phyloP scores from a whole-genome alignment of 2,113 vertebrate species.

The Pedetes capensis region DNA sequence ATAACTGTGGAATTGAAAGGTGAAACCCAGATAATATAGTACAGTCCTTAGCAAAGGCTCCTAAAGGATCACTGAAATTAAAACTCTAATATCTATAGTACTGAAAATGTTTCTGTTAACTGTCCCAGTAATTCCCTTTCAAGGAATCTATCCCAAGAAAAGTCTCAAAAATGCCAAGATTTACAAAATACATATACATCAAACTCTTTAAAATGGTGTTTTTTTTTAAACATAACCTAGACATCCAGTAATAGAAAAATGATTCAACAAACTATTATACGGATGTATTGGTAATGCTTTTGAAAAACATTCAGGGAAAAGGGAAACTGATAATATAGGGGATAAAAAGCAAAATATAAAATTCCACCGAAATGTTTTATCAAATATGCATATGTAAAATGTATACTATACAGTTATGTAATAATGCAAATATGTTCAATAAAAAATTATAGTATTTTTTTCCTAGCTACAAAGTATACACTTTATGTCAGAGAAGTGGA shows the following conservation, averaged over 20 bases:
- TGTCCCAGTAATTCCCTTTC: not conserved
- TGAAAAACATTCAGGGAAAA: not conserved
- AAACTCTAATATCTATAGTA: not conserved
- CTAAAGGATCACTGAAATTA: not conserved
- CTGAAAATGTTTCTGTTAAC: not conserved
- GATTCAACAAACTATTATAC: not conserved
- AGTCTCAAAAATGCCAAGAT: not conserved
- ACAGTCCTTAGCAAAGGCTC: not conserved
- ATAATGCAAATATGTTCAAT: not conserved
- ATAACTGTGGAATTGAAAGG: not conserved
- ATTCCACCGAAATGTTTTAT: not conserved
- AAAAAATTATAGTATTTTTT: slow-evolving; percentile 7
- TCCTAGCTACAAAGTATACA: not conserved
- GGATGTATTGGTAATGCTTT: not conserved
- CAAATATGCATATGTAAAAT: not conserved
- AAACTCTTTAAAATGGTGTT: not conserved
- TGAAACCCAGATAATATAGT: not conserved
- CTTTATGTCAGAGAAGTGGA: not conserved
- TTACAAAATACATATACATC: slow-evolving; percentile 18
- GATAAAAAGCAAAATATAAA: not conserved
- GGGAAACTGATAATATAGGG: not conserved
- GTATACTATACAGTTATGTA: not conserved
- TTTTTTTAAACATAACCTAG: not conserved
- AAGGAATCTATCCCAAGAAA: not conserved
- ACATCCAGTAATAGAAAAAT: not conserved